Evolutionary conservation across 1,140 invertebrate species (phyloP), one percentile per base, ranked within the genome.

Genomic region (Chlorops oryzae): DNA sequence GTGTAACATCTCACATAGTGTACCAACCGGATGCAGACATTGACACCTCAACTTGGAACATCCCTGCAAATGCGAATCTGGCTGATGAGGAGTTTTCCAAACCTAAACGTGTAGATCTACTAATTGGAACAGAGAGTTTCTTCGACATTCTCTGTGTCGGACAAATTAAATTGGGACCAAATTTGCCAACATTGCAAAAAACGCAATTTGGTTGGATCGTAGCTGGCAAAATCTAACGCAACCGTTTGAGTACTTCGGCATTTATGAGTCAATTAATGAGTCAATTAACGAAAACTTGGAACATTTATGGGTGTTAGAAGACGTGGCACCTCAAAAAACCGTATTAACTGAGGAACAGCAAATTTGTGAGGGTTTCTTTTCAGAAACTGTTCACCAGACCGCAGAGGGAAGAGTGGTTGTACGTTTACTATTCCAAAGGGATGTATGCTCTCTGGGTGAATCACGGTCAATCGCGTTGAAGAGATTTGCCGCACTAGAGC

Each of bases 161-260:
- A n/a, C 42, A 59, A 51, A 55, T 58, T 24, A 59, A 56, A 37
- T 44, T 58, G 28, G 58, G 52, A 21, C 35, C 23, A 5, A 50
- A 52, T 25, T 37, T 57, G 13, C 57, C 56, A 2, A 55, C 37
- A 28, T 37, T 70, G 12, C 62, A 65, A 47, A 58, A 69, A 57
- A 65, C 59, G n/a, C 42, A 57, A 37, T 51, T 72, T 12, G 65
- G 61, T 12, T 70, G 63, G 63, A 24, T 57, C 18, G 42, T 57
- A 1, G 46, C 46, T 28, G 55, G 55, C n/a, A n/a, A n/a, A n/a
- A n/a, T n/a, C n/a, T n/a, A n/a, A n/a, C n/a, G n/a, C n/a, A n/a
- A n/a, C n/a, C n/a, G n/a, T n/a, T n/a, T n/a, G n/a, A n/a, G n/a
- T 34, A 32, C 15, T 10, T 23, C 22, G 13, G 22, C 43, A 46